These are phyloP conservation scores for Ardeotis arabs DNA, from an alignment of 2,113 vertebrate genomes.

Conservation along the genomic window DNA sequence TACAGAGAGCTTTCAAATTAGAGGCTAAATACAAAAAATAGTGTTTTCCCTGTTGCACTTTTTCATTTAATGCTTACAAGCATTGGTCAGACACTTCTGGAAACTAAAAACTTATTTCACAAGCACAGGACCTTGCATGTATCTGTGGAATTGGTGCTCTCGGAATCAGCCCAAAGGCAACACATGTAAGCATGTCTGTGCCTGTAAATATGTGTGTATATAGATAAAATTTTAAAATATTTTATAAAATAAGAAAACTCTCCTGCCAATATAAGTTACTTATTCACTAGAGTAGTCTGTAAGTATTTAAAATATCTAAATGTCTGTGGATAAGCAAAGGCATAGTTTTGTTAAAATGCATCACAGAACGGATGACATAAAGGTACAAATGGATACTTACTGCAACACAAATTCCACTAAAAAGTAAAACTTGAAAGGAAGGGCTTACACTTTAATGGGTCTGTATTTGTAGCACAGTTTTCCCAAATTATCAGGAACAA, in stretches of 20 bases:
- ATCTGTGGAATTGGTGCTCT: not conserved
- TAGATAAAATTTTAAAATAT: not conserved
- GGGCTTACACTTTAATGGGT: not conserved
- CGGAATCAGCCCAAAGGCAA: not conserved
- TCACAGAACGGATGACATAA: not conserved
- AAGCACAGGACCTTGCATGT: not conserved
- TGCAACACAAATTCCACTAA: not conserved
- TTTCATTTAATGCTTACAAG: not conserved
- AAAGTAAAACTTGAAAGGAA: not conserved
- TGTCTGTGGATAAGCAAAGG: not conserved
- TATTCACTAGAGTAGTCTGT: not conserved
- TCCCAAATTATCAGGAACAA: not conserved
- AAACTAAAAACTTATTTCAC: not conserved
- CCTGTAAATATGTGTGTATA: not conserved
- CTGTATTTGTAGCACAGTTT: not conserved
- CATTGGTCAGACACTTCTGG: not conserved
- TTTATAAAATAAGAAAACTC: not conserved
- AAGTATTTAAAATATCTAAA: not conserved
- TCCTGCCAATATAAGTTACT: not conserved
- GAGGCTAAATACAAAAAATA: not conserved
- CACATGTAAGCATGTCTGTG: rapidly evolving
- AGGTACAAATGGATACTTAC: not conserved
- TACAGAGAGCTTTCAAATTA: not conserved
- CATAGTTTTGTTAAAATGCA: not conserved
- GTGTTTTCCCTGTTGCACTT: not conserved